phyloP scores from a whole-genome alignment of 2,797 vertebrate genomes.

The Distichodus sexfasciatus region DNA sequence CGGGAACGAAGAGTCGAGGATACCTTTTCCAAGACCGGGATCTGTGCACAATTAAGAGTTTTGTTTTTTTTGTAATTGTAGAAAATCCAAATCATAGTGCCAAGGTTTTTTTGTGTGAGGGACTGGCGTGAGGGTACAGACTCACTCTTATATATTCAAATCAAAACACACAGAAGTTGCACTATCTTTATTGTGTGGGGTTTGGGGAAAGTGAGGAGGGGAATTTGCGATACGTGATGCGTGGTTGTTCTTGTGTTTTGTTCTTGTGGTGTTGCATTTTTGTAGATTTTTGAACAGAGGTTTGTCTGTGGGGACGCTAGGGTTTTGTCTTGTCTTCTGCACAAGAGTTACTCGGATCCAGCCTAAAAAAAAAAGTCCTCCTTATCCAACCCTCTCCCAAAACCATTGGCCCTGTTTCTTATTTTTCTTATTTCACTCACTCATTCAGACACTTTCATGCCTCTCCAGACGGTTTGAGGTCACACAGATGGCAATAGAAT shows the following conservation, averaged over 20 bases:
- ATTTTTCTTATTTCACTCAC: constrained; percentile 61
- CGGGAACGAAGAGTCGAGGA: constrained; percentile 51
- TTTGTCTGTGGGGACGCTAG: constrained; percentile 70
- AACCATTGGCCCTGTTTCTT: constrained; percentile 49
- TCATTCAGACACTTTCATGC: constrained; percentile 63
- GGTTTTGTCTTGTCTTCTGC: constrained; percentile 65
- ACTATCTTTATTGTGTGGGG: constrained; percentile 71
- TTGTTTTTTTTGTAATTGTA: constrained; percentile 62
- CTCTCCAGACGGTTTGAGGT: constrained; percentile 38
- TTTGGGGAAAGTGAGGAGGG: constrained; percentile 13
- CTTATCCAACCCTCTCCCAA: constrained; percentile 56
- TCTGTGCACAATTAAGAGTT: constrained; percentile 74
- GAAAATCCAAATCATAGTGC: constrained; percentile 90
- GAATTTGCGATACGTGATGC: constrained; percentile 32
- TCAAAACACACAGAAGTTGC: constrained; percentile 83
- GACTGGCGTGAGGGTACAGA: constrained; percentile 60
- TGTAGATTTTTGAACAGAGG: constrained; percentile 70
- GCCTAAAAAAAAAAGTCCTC: constrained; percentile 70
- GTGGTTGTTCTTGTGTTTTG: constrained; percentile 36
- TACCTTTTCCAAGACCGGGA: constrained; percentile 64
- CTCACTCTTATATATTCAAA: constrained; percentile 76
- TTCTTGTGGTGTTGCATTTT: constrained; percentile 57
- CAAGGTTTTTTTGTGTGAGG: constrained; percentile 79
- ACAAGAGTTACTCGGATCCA: constrained; percentile 74
- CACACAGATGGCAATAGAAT: constrained; percentile 41